phyloP scores from a whole-genome alignment of 1,140 invertebrate species.

The Ooceraea biroi region DNA sequence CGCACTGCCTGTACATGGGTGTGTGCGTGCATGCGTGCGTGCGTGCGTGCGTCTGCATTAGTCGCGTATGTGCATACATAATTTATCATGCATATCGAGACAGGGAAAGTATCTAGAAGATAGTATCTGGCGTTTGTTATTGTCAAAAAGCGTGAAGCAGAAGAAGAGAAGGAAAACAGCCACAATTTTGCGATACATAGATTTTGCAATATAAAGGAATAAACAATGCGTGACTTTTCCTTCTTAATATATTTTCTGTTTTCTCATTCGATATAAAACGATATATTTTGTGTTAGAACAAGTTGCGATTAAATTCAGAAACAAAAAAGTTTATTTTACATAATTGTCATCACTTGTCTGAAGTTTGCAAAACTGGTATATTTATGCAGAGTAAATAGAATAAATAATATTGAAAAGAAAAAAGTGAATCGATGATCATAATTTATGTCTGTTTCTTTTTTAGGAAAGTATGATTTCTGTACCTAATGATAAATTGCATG shows the following conservation, averaged over 20 bases:
- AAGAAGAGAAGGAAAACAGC: too few relatives aligned
- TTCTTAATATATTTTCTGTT: neutral
- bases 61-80: constrained; percentile 73
- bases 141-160: constrained; percentile 18
- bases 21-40: constrained; percentile 22
- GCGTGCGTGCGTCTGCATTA: constrained; percentile 67
- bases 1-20: constrained; percentile 14
- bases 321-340: neutral
- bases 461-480: neutral
- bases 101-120: constrained; percentile 20
- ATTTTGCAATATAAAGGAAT: too few relatives aligned
- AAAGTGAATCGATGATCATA: neutral
- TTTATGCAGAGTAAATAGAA: neutral
- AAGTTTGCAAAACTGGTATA: neutral
- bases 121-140: constrained; percentile 52
- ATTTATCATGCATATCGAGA: constrained; percentile 72
- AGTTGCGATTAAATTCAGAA: too few relatives aligned
- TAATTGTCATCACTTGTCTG: neutral
- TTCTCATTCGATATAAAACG: too few relatives aligned
- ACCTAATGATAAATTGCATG: constrained; percentile 25
- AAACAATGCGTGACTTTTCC: too few relatives aligned
- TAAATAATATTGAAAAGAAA: neutral
- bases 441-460: neutral
- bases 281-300: neutral
- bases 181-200: too few relatives aligned